phyloP scores from a whole-genome alignment of 2,888 invertebrate species.

The Cheilosia scutellata region DNA sequence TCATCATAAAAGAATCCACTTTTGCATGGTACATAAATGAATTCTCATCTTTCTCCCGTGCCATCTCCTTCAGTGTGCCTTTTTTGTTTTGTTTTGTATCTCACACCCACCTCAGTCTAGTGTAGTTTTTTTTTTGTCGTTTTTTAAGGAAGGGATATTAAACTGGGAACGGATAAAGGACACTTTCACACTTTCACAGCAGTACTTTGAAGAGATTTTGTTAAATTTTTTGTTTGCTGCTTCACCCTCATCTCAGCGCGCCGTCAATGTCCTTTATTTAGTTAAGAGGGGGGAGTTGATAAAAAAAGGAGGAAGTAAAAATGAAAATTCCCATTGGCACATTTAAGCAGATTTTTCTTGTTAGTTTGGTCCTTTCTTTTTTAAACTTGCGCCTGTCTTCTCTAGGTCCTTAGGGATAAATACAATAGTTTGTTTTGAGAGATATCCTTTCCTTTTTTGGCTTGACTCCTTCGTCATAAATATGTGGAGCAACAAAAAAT shows the following conservation, averaged over 20 bases:
- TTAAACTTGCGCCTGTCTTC: slow-evolving; percentile 25
- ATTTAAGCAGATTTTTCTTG: slow-evolving; percentile 73
- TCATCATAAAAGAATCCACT: slow-evolving; percentile 63
- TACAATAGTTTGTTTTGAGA: slow-evolving; percentile 65
- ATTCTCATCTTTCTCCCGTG: slow-evolving; percentile 2
- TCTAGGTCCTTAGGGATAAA: slow-evolving; percentile 43
- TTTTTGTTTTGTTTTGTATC: slow-evolving; percentile 3
- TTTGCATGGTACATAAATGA: slow-evolving; percentile 37
- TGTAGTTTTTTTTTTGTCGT: too few relatives aligned
- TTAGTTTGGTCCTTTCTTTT: slow-evolving; percentile 50
- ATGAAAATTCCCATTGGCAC: slow-evolving; percentile 70
- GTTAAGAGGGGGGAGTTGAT: slow-evolving; percentile 16
- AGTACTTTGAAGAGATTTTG: slow-evolving; percentile 65
- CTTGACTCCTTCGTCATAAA: slow-evolving; percentile 50
- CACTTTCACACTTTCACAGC: slow-evolving; percentile 61
- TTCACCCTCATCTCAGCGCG: slow-evolving; percentile 6
- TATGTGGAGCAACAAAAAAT: slow-evolving; percentile 29
- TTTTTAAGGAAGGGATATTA: slow-evolving; percentile 49
- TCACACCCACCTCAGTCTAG: neutral
- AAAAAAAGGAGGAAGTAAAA: neutral
- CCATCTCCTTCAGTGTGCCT: neutral
- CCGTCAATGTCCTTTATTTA: slow-evolving; percentile 57
- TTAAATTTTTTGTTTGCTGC: slow-evolving; percentile 32
- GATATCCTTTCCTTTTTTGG: slow-evolving; percentile 53
- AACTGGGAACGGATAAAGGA: slow-evolving; percentile 47